Percentiles rank a stretch among this genome's conserved stretches.
These are phyloP conservation scores for Aspidapion aeneum DNA, from an alignment of 2,888 invertebrate genomes.

Conservation along the genomic window DNA sequence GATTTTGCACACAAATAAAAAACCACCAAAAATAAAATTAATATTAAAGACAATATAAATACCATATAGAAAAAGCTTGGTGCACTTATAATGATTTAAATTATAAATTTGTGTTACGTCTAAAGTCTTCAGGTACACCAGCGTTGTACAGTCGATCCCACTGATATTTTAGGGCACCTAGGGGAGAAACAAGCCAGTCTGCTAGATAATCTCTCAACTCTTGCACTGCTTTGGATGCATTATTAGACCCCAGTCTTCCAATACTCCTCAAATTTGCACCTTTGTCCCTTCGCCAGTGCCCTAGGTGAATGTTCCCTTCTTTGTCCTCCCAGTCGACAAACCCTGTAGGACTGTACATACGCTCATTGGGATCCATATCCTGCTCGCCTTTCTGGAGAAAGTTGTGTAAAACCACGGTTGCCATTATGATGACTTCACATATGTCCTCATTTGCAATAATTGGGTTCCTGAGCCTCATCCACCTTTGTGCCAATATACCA, in stretches of 20 bases:
- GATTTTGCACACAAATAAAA: neutral
- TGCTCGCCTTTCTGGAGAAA: constrained; percentile 25
- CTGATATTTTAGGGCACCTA: neutral
- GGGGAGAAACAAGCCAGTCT: neutral
- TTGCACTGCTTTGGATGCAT: neutral
- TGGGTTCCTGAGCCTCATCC: constrained; percentile 6
- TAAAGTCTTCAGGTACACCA: neutral
- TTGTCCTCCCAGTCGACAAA: neutral
- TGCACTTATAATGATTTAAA: too few relatives aligned
- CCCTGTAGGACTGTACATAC: too few relatives aligned
- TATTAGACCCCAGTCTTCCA: neutral
- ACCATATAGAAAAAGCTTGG: too few relatives aligned
- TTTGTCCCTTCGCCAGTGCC: neutral
- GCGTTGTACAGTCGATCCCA: neutral
- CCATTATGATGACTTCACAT: constrained; percentile 20
- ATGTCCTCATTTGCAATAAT: constrained; percentile 10
- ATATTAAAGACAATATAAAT: neutral
- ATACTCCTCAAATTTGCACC: neutral
- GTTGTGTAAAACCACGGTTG: constrained; percentile 26
- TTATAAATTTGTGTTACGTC: neutral
- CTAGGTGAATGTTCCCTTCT: neutral
- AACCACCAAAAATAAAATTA: neutral
- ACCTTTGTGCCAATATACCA: constrained; percentile 5
- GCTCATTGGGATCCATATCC: too few relatives aligned
- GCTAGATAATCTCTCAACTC: neutral